These are phyloP conservation scores for Hymenopus coronatus DNA, from an alignment of 2,888 invertebrate species.

Conservation along the genomic window DNA sequence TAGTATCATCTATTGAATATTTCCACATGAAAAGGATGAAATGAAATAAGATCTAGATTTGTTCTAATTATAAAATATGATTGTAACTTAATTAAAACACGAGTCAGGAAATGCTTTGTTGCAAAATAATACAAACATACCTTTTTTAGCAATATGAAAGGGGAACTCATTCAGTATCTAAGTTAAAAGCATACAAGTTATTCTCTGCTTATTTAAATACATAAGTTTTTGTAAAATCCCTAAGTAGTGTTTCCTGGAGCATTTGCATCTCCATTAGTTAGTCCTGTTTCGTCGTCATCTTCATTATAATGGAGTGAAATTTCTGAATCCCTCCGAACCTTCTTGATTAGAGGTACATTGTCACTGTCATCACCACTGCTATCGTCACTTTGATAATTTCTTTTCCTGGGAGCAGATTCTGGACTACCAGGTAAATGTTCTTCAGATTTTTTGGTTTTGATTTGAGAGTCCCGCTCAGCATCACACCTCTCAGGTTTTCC, in stretches of 20 bases:
- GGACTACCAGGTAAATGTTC: constrained; percentile 22
- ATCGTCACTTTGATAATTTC: constrained; percentile 48
- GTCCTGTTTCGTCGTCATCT: constrained; percentile 66
- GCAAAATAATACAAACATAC: not conserved
- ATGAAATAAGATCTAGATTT: too few species aligned
- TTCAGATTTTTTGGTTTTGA: constrained; percentile 29
- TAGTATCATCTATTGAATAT: too few species aligned
- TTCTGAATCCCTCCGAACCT: constrained; percentile 68
- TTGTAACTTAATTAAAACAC: too few species aligned
- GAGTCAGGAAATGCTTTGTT: too few species aligned
- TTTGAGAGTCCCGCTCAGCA: constrained; percentile 27
- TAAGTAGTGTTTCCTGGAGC: not conserved
- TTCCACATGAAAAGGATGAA: too few species aligned
- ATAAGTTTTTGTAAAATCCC: not conserved
- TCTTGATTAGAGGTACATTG: constrained; percentile 58
- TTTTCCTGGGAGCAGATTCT: constrained; percentile 35
- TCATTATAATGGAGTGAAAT: constrained; percentile 70
- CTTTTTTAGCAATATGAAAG: not conserved
- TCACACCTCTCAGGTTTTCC: not conserved
- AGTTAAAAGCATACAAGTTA: not conserved
- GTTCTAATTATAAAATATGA: too few species aligned
- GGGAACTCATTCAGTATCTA: not conserved
- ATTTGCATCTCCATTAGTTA: constrained; percentile 61
- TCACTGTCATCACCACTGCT: constrained; percentile 51
- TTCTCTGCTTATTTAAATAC: not conserved